Percentiles rank a stretch among this genome's conserved stretches.
Evolutionary conservation across 2,797 vertebrate species (phyloP).

Genomic region (Schizothorax lantsangensis): DNA sequence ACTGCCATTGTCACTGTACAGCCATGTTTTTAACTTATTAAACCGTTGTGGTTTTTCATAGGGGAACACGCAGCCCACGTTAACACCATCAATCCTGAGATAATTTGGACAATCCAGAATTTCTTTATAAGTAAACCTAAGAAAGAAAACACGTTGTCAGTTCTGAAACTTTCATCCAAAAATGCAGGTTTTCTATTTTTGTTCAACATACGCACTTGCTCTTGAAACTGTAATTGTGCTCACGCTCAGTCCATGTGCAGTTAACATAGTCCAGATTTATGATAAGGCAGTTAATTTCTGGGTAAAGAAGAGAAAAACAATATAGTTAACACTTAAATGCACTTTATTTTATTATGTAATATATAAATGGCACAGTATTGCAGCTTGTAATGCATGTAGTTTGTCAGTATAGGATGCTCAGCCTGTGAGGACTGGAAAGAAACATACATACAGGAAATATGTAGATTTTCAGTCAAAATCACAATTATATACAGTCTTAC

Average conservation of each 20-base stretch:
- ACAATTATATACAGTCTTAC: neutral
- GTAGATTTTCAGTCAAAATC: neutral
- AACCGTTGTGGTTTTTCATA: conserved; percentile 36
- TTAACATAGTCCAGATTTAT: conserved; percentile 56
- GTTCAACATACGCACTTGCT: conserved; percentile 18
- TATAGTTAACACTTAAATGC: neutral
- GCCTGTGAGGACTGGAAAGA: neutral
- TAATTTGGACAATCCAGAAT: conserved; percentile 10
- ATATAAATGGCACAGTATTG: conserved; percentile 1
- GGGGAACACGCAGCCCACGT: conserved; percentile 30
- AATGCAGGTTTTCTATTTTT: neutral
- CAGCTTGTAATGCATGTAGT: neutral
- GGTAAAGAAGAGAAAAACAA: neutral
- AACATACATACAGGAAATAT: neutral
- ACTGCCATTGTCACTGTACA: neutral
- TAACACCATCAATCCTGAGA: neutral
- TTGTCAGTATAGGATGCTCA: neutral
- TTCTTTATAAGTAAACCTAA: neutral
- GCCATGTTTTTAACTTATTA: fast-evolving
- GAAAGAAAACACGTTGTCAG: neutral
- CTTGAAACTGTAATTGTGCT: conserved; percentile 38
- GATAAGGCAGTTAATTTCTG: conserved; percentile 53
- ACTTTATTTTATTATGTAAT: neutral
- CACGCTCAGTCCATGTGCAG: conserved; percentile 50
- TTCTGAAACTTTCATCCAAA: neutral